A percentile compares a stretch with the other conserved stretches of the same genome.
Conservation (phyloP, 2,113 vertebrate species). For the Dasypus novemcinctus region DNA sequence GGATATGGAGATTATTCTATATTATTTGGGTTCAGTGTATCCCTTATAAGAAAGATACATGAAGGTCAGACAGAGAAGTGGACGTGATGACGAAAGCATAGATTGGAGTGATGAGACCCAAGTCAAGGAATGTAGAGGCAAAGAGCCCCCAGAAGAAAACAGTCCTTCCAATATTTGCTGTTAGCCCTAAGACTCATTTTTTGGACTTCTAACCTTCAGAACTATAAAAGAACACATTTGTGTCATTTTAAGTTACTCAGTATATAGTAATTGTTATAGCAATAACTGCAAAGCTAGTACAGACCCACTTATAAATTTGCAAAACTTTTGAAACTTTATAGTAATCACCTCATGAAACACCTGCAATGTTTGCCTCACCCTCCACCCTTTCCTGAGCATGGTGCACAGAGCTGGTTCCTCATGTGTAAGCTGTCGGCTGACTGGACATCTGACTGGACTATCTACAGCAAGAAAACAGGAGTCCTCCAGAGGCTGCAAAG, state of each 20-base stretch:
- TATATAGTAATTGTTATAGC: not conserved
- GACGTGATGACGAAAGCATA: not conserved
- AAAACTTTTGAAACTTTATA: not conserved
- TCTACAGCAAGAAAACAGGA: not conserved
- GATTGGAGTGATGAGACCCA: accelerated
- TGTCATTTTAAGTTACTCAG: not conserved
- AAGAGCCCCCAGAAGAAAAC: not conserved
- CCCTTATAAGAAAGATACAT: not conserved
- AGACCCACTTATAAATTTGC: not conserved
- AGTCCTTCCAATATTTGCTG: not conserved
- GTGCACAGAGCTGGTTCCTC: not conserved
- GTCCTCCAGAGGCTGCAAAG: accelerated
- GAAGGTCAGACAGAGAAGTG: not conserved
- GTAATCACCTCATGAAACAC: not conserved
- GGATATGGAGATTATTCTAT: not conserved
- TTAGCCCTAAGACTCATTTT: not conserved
- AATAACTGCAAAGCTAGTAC: not conserved
- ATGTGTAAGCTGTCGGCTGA: not conserved
- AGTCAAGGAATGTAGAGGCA: not conserved
- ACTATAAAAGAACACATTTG: not conserved
- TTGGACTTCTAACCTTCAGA: not conserved
- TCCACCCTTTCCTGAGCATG: not conserved
- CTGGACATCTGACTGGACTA: not conserved
- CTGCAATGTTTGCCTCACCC: not conserved
- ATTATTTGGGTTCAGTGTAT: not conserved